phyloP scores from a whole-genome alignment of 2,797 vertebrate species.

The Selene dorsalis region DNA sequence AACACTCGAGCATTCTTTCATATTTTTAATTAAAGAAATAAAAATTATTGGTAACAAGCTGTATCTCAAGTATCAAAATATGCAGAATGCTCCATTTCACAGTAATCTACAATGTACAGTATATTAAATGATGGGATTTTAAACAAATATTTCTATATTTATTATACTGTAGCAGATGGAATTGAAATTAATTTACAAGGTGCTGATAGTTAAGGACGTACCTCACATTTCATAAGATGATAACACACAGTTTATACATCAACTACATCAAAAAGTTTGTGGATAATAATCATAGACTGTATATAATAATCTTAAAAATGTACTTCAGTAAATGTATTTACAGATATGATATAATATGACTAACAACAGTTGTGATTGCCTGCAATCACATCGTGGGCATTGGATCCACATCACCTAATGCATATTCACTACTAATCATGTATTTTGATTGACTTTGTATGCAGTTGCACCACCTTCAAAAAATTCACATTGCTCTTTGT shows the following conservation, averaged over 20 bases:
- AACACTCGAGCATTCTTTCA: too few species aligned
- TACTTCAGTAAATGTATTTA: background rate
- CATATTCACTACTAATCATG: background rate
- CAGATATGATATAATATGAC: background rate
- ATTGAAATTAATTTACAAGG: background rate
- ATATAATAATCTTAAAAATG: background rate
- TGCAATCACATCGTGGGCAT: background rate
- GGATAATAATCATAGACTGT: too few species aligned
- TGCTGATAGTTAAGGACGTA: background rate
- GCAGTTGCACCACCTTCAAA: slow-evolving; percentile 1
- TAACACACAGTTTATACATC: background rate
- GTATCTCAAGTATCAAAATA: background rate
- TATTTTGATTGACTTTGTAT: slow-evolving; percentile 17
- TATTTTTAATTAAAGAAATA: background rate
- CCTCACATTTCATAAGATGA: background rate
- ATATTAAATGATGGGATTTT: background rate
- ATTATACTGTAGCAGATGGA: background rate
- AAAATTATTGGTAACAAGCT: background rate
- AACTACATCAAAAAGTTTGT: too few species aligned
- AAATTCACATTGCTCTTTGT: slow-evolving; percentile 35
- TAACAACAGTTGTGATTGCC: background rate
- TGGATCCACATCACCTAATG: background rate
- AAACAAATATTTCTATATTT: background rate
- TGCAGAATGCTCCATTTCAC: background rate
- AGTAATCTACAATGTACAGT: too few species aligned